These are phyloP conservation scores for Sinocyclocheilus anshuiensis DNA, from an alignment of 2,113 vertebrate genomes.

Conservation along the genomic window DNA sequence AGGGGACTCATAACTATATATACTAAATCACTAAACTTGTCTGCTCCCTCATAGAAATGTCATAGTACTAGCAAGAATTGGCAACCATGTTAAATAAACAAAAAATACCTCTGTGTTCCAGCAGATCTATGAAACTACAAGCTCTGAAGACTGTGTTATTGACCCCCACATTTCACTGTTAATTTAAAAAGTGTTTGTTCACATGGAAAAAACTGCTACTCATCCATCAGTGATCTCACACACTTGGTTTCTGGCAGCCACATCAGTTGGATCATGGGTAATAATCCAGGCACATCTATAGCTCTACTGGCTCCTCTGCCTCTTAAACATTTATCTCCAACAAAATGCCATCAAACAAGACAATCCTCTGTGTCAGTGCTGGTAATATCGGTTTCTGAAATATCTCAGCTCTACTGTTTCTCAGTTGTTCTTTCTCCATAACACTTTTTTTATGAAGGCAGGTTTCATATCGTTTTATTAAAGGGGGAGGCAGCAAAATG, in stretches of 20 bases:
- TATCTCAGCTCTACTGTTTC: background rate
- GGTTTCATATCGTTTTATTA: constrained; percentile 25
- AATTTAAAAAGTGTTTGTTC: background rate
- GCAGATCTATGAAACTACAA: background rate
- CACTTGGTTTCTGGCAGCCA: background rate
- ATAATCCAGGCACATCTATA: background rate
- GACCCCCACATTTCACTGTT: background rate
- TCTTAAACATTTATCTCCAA: constrained; percentile 6
- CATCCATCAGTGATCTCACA: constrained; percentile 3
- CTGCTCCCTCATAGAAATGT: constrained; percentile 4
- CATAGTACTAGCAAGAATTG: background rate
- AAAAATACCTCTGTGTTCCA: background rate
- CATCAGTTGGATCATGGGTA: background rate
- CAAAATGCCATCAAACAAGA: background rate
- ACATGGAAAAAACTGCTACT: background rate
- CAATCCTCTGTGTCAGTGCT: background rate
- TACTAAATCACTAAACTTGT: constrained; percentile 27
- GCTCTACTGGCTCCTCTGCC: background rate
- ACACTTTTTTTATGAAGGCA: background rate
- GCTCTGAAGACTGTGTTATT: background rate
- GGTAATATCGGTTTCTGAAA: background rate
- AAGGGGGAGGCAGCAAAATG: background rate
- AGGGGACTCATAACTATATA: constrained; percentile 17
- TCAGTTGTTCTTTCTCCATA: background rate
- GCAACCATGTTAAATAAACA: constrained; percentile 24